Base-by-base conservation (phyloP, 2,888 invertebrate genomes). In the Achlya flavicornis region DNA sequence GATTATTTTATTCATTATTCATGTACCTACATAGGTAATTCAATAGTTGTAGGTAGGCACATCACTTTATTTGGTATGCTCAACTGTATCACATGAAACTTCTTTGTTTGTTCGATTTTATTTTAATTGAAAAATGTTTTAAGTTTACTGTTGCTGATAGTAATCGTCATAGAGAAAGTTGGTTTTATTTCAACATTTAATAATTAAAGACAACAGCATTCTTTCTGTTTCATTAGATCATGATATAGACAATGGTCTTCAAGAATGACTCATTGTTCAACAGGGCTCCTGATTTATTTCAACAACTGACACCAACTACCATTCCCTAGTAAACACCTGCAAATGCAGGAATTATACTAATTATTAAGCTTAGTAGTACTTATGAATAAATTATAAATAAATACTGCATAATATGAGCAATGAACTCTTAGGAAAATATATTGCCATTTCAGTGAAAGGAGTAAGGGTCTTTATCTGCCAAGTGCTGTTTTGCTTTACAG, bases 341-440 rank as follows among this genome's bases (percentile, higher is more conserved):
- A 53, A 53, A 53, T 53, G 53, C 53, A 53, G 19, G 11, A 53
- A 48, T 48, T 48, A 48, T 48, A 48, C 43, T 14, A 43, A 43
- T 14, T 43, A 38, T 10, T 41, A 43, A 14, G 43, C 38, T 10
- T 38, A 43, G 5, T 46, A 46, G 5, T 46, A 46, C 10, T 46
- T n/a, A 46, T n/a, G 6, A n/a, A 46, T 46, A n/a, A 8, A 19
- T 53, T 53, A n/a, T 53, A 53, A n/a, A 16, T 48, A 8, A 6
- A 53, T 53, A 53, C 41, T 41, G 12, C 41, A 53, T 53, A 53
- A 53, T 4, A 19, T 48, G 16, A 48, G 48, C 48, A 48, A 48
- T 48, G 48, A 48, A 48, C 48, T 16, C 48, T 48, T 5, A 46
- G 53, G 53, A 46, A 43, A 43, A 43, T 53, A 10, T 53, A 46